Percentiles rank a stretch among this genome's conserved stretches.
Evolutionary conservation across 2,797 vertebrate species (phyloP).

Genomic region (Xiphophorus birchmanni): DNA sequence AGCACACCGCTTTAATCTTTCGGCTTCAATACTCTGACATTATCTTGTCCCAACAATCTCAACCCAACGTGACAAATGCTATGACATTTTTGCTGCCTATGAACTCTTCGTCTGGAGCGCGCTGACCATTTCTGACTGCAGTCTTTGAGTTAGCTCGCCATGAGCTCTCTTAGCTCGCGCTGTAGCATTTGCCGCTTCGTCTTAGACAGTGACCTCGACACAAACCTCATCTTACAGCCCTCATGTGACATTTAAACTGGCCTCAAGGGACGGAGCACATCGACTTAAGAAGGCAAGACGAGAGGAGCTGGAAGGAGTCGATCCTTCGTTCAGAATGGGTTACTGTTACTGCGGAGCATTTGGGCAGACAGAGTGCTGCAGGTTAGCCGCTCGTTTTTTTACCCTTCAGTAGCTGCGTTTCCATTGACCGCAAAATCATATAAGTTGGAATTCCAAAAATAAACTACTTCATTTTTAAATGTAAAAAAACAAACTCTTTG

Average conservation of each 20-base stretch:
- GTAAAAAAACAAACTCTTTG: too few species aligned
- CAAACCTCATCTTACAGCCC: conserved; percentile 66
- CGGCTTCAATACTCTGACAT: conserved; percentile 8
- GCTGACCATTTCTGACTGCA: conserved; percentile 23
- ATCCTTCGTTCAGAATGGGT: conserved; percentile 49
- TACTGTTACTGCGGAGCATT: conserved; percentile 36
- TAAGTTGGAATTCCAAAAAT: too few species aligned
- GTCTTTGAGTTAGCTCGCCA: conserved; percentile 20
- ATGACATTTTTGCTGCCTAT: conserved; percentile 47
- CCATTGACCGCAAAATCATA: too few species aligned
- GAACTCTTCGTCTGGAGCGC: conserved; percentile 13
- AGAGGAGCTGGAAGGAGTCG: conserved; percentile 35
- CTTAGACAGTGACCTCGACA: conserved; percentile 62
- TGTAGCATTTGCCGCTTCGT: conserved; percentile 41
- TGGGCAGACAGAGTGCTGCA: conserved; percentile 27
- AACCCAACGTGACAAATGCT: conserved; percentile 17
- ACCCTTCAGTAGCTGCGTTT: neutral
- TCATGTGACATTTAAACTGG: conserved; percentile 72
- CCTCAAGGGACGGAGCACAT: conserved; percentile 39
- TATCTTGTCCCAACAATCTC: conserved; percentile 22
- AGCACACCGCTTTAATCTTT: neutral
- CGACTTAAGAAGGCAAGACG: conserved; percentile 47
- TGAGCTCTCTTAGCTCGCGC: conserved; percentile 42
- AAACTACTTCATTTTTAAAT: too few species aligned
- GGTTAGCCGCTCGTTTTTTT: neutral